Evolutionary conservation across 2,888 invertebrate species (phyloP).

Genomic region (Agriopis aurantiaria): DNA sequence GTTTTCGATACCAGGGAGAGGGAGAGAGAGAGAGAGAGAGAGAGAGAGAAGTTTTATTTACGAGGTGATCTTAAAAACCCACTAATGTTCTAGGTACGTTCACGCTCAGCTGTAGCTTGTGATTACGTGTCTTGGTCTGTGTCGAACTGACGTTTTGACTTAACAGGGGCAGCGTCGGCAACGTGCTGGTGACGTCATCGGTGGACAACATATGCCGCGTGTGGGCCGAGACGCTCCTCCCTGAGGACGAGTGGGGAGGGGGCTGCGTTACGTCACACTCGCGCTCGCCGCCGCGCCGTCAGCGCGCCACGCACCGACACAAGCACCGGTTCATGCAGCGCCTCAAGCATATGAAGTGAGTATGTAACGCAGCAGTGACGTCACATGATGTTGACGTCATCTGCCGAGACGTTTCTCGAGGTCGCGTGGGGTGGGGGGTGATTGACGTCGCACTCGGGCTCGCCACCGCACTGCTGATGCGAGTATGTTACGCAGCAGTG

Average conservation of each 20-base stretch:
- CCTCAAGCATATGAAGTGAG: constrained; percentile 98
- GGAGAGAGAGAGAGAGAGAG: no score
- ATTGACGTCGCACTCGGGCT: no score
- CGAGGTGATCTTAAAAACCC: no score
- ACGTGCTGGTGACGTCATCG: constrained; percentile 99
- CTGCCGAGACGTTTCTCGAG: background rate
- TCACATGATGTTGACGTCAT: constrained; percentile 3
- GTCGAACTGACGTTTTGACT: constrained; percentile 8
- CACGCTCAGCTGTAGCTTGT: no score
- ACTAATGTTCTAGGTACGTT: no score
- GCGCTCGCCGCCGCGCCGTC: constrained; percentile 88
- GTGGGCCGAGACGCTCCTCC: constrained; percentile 99
- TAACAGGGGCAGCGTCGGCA: constrained; percentile 96
- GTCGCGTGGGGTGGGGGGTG: background rate
- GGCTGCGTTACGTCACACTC: constrained; percentile 86
- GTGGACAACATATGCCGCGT: constrained; percentile 99
- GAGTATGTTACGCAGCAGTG: no score
- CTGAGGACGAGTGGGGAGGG: constrained; percentile 94
- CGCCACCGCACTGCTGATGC: no score
- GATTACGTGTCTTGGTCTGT: constrained; percentile 9
- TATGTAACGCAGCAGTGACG: constrained; percentile 42
- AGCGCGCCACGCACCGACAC: constrained; percentile 95
- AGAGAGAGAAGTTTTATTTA: no score
- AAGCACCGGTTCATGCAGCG: constrained; percentile 98
- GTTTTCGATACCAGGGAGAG: no score